phyloP scores from a whole-genome alignment of 2,113 vertebrate genomes.

The Ginglymostoma cirratum region DNA sequence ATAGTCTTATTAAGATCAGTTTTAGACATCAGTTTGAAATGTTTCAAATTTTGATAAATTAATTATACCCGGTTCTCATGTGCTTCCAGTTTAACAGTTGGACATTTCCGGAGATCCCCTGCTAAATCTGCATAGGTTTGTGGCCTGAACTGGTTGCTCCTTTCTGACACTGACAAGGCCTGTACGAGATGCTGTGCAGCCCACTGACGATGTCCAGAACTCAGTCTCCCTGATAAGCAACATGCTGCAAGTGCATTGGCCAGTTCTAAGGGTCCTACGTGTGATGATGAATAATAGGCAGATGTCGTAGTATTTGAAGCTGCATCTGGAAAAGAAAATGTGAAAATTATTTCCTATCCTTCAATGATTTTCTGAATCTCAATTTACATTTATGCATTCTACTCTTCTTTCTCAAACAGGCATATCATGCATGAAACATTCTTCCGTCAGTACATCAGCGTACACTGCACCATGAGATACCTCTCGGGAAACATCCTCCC shows the following conservation, averaged over 20 bases:
- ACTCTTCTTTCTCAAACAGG: not conserved
- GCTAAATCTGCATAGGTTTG: conserved; percentile 66
- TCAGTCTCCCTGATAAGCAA: conserved; percentile 59
- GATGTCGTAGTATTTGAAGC: conserved; percentile 34
- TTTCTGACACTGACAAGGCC: conserved; percentile 56
- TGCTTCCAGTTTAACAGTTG: conserved; percentile 63
- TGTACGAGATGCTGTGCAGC: conserved; percentile 64
- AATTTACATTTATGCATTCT: not conserved
- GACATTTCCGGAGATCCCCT: conserved; percentile 64
- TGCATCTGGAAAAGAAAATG: conserved; percentile 46
- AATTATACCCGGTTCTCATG: conserved; percentile 61
- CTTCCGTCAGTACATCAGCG: not conserved
- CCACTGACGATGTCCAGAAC: conserved; percentile 62
- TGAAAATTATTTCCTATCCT: not conserved
- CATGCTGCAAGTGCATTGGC: conserved; percentile 68
- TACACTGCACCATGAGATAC: not conserved
- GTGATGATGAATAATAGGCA: conserved; percentile 45
- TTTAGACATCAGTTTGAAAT: not conserved
- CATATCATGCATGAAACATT: not conserved
- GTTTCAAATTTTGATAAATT: not conserved
- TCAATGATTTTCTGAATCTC: not conserved
- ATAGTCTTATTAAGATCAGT: not conserved
- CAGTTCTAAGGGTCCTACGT: conserved; percentile 63
- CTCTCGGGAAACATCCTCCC: not conserved
- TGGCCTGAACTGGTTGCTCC: conserved; percentile 52